Evolutionary conservation across 2,888 invertebrate genomes (phyloP).

Genomic region (Minunthozetes semirufus): DNA sequence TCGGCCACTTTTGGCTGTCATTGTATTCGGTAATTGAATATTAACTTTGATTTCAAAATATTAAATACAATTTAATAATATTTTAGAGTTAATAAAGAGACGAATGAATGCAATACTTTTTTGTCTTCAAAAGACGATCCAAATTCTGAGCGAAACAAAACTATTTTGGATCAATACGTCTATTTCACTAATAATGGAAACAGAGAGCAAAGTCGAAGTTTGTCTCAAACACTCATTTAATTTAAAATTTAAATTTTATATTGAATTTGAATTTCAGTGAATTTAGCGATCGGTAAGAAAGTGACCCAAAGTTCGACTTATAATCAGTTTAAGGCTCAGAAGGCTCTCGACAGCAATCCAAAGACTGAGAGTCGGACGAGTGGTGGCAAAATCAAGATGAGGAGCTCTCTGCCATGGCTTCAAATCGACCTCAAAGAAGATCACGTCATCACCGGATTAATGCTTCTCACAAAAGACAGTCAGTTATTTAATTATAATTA

Average conservation of each 20-base stretch:
- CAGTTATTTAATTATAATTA: neutral
- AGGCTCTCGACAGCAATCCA: constrained; percentile 41
- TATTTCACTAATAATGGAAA: neutral
- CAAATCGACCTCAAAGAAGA: constrained; percentile 42
- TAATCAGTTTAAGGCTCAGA: constrained; percentile 41
- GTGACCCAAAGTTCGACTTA: constrained; percentile 42
- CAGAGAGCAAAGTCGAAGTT: neutral
- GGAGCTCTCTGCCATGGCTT: constrained; percentile 40
- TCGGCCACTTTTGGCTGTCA: constrained; percentile 20
- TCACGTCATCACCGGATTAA: constrained; percentile 34
- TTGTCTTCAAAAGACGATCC: neutral
- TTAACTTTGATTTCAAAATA: neutral
- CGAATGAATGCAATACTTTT: constrained; percentile 12
- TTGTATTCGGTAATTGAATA: constrained; percentile 12
- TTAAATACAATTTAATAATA: neutral
- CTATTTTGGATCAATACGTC: neutral
- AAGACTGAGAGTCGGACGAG: constrained; percentile 30
- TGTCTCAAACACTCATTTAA: neutral
- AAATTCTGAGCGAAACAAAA: neutral
- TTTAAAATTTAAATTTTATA: neutral
- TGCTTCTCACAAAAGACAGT: neutral
- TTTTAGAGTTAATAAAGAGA: constrained; percentile 1
- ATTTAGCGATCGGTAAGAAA: constrained; percentile 40
- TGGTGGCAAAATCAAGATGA: constrained; percentile 13
- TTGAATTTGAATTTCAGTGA: constrained; percentile 34